Conservation (phyloP, 2,888 invertebrate species). For the Athalia circularis region DNA sequence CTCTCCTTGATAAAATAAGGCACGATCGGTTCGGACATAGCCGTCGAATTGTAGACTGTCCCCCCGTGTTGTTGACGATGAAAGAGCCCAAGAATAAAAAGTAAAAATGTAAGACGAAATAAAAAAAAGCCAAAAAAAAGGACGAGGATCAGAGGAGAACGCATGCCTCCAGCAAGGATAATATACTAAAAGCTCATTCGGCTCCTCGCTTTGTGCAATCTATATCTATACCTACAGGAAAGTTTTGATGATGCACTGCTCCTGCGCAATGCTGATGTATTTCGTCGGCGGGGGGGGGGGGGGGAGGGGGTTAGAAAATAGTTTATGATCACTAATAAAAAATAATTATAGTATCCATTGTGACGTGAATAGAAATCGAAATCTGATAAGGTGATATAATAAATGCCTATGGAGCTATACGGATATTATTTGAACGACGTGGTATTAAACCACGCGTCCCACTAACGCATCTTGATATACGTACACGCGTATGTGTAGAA, state of each 20-base stretch:
- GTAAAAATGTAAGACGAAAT: conserved; percentile 11
- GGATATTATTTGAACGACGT: conserved; percentile 44
- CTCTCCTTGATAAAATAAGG: conserved; percentile 36
- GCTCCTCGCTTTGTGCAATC: conserved; percentile 44
- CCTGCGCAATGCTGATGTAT: not conserved
- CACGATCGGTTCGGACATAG: conserved; percentile 30
- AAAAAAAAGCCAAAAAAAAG: conserved; percentile 14
- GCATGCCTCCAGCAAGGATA: conserved; percentile 26
- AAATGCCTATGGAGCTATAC: conserved; percentile 45
- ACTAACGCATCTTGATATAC: not conserved
- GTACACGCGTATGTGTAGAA: not conserved
- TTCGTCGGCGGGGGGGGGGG: not conserved
- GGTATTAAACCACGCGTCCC: not conserved
- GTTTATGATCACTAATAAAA: conserved; percentile 57
- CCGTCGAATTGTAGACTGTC: conserved; percentile 36
- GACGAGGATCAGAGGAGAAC: conserved; percentile 6
- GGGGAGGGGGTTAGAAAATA: not conserved
- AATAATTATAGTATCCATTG: conserved; percentile 62
- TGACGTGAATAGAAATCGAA: conserved; percentile 56
- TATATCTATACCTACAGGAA: conserved; percentile 16
- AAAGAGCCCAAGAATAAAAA: conserved; percentile 5
- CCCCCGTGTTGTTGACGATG: conserved; percentile 32
- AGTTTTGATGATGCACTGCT: too few species aligned
- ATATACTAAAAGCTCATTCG: conserved; percentile 34
- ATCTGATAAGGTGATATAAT: conserved; percentile 60